Percentiles rank a stretch among this genome's conserved stretches.
These are phyloP conservation scores for Neodontobutis hainanensis DNA, from an alignment of 2,113 vertebrate species.

Conservation along the genomic window DNA sequence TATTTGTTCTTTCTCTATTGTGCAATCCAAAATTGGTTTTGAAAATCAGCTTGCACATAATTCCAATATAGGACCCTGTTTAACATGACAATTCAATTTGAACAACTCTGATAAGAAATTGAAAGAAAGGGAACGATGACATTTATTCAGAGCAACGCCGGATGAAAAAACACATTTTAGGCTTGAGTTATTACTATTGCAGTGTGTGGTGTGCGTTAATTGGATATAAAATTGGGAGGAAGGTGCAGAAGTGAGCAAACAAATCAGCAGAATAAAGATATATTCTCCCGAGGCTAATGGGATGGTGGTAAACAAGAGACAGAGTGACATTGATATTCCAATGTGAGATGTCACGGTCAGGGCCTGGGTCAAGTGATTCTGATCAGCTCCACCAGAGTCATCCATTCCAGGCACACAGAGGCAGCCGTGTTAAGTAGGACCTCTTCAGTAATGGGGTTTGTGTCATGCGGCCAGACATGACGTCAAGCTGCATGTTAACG, in stretches of 20 bases:
- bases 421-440: background rate
- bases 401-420: constrained; percentile 7
- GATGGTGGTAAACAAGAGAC: constrained; percentile 16
- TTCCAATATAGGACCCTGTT: constrained; percentile 38
- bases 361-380: constrained; percentile 19
- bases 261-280: constrained; percentile 1
- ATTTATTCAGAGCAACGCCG: constrained; percentile 51
- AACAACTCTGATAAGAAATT: constrained; percentile 45
- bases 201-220: background rate
- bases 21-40: constrained; percentile 20
- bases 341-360: background rate
- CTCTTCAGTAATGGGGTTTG: background rate
- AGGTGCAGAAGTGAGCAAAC: background rate
- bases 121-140: constrained; percentile 31
- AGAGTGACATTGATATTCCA: background rate
- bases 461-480: background rate
- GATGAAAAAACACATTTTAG: constrained; percentile 48
- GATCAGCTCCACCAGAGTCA: constrained; percentile 10
- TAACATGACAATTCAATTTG: constrained; percentile 52
- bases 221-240: constrained; percentile 27
- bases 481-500: background rate
- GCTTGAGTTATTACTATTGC: constrained; percentile 22
- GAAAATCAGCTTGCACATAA: constrained; percentile 19
- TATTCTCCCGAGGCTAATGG: background rate
- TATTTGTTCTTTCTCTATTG: background rate